Evolutionary conservation across 2,113 vertebrate genomes (phyloP).

Genomic region (Ochotona curzoniae): DNA sequence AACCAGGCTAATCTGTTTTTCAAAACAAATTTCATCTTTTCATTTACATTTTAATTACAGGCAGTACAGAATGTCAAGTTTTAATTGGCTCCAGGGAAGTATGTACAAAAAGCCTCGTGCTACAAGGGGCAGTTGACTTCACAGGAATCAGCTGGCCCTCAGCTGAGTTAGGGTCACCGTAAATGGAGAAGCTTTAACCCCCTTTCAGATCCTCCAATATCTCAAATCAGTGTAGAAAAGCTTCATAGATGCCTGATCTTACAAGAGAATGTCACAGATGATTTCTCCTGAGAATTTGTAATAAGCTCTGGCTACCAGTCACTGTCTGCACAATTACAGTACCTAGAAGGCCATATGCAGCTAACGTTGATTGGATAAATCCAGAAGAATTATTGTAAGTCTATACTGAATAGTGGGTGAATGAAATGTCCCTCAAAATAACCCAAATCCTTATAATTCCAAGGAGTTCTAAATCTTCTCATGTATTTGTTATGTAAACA

Average conservation of each 20-base stretch:
- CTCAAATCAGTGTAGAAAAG: constrained; percentile 56
- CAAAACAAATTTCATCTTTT: constrained; percentile 83
- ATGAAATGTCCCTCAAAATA: constrained; percentile 51
- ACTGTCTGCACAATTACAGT: not conserved
- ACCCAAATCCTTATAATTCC: constrained; percentile 15
- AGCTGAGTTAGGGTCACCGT: constrained; percentile 62
- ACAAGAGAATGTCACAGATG: constrained; percentile 26
- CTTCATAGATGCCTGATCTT: not conserved
- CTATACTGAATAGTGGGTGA: constrained; percentile 11
- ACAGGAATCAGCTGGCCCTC: constrained; percentile 64
- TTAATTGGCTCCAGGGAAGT: constrained; percentile 85
- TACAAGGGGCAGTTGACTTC: constrained; percentile 68
- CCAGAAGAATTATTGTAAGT: constrained; percentile 26
- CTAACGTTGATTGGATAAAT: constrained; percentile 17
- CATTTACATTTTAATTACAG: constrained; percentile 88
- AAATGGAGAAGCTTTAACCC: constrained; percentile 24
- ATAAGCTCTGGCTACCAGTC: not conserved
- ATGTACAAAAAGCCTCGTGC: constrained; percentile 80
- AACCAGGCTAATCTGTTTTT: constrained; percentile 81
- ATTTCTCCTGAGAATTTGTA: constrained; percentile 57
- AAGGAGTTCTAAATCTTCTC: constrained; percentile 24
- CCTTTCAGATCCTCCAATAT: constrained; percentile 2
- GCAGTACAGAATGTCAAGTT: constrained; percentile 84
- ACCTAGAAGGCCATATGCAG: not conserved
- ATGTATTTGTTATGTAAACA: constrained; percentile 58